A percentile compares a stretch with the other conserved stretches of the same genome.
Conservation (phyloP, 2,888 invertebrate genomes). For the Pardosa pseudoannulata region DNA sequence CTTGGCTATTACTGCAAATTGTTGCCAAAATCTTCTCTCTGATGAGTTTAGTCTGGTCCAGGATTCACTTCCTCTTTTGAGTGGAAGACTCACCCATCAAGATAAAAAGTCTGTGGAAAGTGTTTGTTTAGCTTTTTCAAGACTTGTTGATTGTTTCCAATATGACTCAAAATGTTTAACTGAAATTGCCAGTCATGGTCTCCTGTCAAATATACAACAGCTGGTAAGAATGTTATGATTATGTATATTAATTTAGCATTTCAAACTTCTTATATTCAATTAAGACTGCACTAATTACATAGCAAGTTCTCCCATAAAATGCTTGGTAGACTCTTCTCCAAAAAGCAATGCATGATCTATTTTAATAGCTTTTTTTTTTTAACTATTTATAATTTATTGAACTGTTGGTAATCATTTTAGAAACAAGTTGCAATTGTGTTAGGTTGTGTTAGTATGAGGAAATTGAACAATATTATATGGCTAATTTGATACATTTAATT, state of each 20-base stretch:
- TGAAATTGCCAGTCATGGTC: conserved; percentile 93
- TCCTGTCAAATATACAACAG: conserved; percentile 95
- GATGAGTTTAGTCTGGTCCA: conserved; percentile 96
- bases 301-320: no score
- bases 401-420: no score
- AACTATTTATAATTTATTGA: no score
- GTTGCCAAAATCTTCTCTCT: conserved; percentile 93
- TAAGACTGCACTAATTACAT: no score
- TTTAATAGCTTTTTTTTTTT: no score
- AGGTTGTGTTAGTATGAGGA: no score
- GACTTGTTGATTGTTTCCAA: conserved; percentile 97
- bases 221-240: conserved; percentile 81
- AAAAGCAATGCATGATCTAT: no score
- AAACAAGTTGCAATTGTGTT: no score
- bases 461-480: no score
- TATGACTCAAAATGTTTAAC: conserved; percentile 91
- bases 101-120: conserved; percentile 99
- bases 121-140: conserved; percentile 96
- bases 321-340: no score
- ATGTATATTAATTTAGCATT: background rate
- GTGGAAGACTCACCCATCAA: conserved; percentile 83
- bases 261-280: no score
- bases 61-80: conserved; percentile 90
- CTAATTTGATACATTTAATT: no score
- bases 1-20: conserved; percentile 96